Evolutionary conservation across 2,888 invertebrate genomes (phyloP).

Genomic region (Euspilapteryx auroguttella): DNA sequence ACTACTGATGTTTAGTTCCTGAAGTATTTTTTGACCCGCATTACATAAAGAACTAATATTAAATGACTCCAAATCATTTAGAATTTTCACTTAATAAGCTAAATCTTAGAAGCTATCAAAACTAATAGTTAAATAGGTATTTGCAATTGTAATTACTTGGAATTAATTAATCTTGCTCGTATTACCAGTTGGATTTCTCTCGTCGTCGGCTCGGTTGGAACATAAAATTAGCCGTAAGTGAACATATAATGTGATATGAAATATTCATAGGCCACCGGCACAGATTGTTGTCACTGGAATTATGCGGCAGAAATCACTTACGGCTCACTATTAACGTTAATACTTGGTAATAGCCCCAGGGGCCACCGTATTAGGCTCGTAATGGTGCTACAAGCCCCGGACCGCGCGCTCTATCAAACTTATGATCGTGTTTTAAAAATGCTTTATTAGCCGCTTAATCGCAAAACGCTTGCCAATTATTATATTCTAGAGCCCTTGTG

Average conservation of each 20-base stretch:
- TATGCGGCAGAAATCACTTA: conserved; percentile 42
- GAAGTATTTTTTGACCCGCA: too few species aligned
- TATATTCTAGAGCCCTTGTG: neutral
- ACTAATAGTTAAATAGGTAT: too few species aligned
- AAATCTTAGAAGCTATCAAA: too few species aligned
- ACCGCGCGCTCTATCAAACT: neutral
- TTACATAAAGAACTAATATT: too few species aligned
- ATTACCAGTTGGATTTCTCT: conserved; percentile 6
- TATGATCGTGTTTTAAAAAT: neutral
- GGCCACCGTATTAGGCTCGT: conserved; percentile 19
- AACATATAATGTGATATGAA: conserved; percentile 36
- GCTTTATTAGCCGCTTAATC: neutral
- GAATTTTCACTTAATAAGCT: neutral
- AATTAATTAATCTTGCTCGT: conserved; percentile 2
- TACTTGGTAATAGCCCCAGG: conserved; percentile 50
- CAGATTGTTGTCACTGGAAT: conserved; percentile 45
- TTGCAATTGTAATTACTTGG: conserved; percentile 2
- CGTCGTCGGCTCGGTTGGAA: conserved; percentile 13
- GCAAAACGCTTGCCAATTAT: neutral
- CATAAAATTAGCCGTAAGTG: conserved; percentile 28
- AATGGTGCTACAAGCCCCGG: conserved; percentile 1
- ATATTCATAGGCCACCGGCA: conserved; percentile 46
- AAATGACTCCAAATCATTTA: too few species aligned
- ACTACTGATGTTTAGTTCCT: neutral
- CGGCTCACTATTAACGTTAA: conserved; percentile 32